These are phyloP conservation scores for Pseudobourletiella spinata DNA, from an alignment of 1,140 invertebrate genomes.

Conservation along the genomic window DNA sequence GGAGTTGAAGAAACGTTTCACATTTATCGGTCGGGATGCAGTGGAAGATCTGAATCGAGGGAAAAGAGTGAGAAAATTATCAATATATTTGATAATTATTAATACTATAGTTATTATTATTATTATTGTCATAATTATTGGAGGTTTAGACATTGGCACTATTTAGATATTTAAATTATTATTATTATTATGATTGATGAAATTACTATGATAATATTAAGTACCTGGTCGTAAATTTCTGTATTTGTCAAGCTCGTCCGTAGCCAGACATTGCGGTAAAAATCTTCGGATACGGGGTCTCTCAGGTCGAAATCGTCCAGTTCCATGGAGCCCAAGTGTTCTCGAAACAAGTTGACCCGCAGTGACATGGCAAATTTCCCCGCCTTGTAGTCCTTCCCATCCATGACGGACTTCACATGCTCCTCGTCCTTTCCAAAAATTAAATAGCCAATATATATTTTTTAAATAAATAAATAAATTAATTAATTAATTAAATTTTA, in stretches of 20 bases:
- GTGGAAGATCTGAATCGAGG: slow-evolving; percentile 59
- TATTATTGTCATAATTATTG: no score
- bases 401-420: slow-evolving; percentile 69
- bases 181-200: no score
- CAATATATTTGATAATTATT: no score
- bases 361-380: slow-evolving; percentile 78
- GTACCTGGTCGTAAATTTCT: slow-evolving; percentile 74
- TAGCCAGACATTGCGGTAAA: slow-evolving; percentile 75
- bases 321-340: slow-evolving; percentile 64
- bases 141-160: no score
- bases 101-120: no score
- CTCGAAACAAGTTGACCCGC: slow-evolving; percentile 74
- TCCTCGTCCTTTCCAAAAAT: slow-evolving; percentile 57
- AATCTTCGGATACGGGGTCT: slow-evolving; percentile 64
- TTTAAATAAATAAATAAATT: no score
- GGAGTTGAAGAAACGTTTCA: slow-evolving; percentile 60
- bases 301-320: slow-evolving; percentile 45
- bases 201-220: no score
- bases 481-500: neutral
- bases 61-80: neutral
- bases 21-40: slow-evolving; percentile 74
- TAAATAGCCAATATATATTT: neutral
- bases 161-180: no score
- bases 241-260: slow-evolving; percentile 68
- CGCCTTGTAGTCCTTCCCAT: slow-evolving; percentile 63